Conservation (phyloP, 2,113 vertebrate genomes). For the Mormyrus iriodes region DNA sequence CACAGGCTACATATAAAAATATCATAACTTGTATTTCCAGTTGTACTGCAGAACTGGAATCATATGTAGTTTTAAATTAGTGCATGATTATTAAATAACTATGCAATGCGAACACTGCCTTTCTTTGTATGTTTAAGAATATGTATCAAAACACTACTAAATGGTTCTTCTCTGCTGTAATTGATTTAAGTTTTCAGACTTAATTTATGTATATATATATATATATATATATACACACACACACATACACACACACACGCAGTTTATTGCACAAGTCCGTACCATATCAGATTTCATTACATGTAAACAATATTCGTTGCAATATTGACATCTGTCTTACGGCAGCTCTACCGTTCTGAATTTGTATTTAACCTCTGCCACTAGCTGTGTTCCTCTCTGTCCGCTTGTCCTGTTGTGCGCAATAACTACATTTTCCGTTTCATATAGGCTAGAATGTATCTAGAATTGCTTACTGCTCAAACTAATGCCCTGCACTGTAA, state of each 20-base stretch:
- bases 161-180: not conserved
- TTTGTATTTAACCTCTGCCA: constrained; percentile 8
- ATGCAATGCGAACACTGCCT: not conserved
- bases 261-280: not conserved
- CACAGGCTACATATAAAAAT: not conserved
- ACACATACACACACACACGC: too few species aligned
- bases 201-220: not conserved
- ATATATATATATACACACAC: too few species aligned
- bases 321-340: not conserved
- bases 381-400: too few species aligned
- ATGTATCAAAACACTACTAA: not conserved
- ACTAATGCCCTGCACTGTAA: not conserved
- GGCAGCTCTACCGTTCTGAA: not conserved
- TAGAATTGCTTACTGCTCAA: not conserved
- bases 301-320: not conserved
- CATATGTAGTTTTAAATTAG: not conserved
- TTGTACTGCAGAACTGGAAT: not conserved
- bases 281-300: not conserved
- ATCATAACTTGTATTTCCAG: not conserved
- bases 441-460: not conserved
- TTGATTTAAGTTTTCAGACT: not conserved
- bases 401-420: not conserved
- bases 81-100: not conserved
- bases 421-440: not conserved
- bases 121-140: not conserved